Evolutionary conservation across 2,113 vertebrate species (phyloP).

Genomic region (Anolis sagrei): DNA sequence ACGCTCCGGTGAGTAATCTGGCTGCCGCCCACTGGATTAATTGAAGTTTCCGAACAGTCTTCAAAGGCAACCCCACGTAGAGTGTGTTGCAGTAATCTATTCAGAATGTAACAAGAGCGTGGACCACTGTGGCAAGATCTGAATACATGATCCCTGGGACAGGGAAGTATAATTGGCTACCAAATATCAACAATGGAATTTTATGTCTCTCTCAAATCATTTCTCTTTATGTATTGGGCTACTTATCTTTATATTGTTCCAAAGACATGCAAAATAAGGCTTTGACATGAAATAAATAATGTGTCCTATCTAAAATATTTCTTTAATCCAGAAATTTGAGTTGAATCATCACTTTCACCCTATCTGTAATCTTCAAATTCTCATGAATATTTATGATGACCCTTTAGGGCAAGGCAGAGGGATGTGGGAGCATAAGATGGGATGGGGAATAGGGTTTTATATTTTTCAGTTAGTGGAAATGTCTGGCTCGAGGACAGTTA

Average conservation of each 20-base stretch:
- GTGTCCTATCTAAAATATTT: not conserved
- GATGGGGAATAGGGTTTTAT: not conserved
- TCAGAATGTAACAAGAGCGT: no score
- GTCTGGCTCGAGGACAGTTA: not conserved
- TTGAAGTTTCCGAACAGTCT: no score
- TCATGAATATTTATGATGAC: not conserved
- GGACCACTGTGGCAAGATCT: no score
- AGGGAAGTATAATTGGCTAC: not conserved
- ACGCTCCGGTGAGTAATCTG: no score
- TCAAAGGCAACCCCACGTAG: no score
- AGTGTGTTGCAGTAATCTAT: no score
- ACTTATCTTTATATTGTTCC: not conserved
- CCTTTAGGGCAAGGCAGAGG: not conserved
- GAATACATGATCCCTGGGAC: not conserved
- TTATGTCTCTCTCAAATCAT: not conserved
- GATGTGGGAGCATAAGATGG: not conserved
- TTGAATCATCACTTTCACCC: not conserved
- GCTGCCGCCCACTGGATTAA: no score
- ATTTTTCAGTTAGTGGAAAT: not conserved
- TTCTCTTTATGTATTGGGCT: not conserved
- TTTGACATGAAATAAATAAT: not conserved
- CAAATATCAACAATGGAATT: not conserved
- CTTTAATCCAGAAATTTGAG: not conserved
- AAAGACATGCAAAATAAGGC: no score
- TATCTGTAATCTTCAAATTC: not conserved